Conservation (phyloP, 1,140 invertebrate genomes). For the Plectrocnemia conspersa region DNA sequence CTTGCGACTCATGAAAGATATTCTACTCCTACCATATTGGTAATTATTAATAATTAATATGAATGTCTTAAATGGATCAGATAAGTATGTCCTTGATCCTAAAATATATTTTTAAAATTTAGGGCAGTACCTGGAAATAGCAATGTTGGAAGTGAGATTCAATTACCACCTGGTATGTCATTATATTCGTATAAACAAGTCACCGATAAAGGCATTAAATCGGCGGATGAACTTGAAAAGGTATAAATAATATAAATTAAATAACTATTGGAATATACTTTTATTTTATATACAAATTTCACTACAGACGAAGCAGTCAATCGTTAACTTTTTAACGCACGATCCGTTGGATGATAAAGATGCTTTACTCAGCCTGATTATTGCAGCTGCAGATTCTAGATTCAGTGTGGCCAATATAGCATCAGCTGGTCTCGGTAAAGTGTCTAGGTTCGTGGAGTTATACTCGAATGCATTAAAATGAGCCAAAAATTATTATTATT, state of each 20-base stretch:
- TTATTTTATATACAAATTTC: conserved; percentile 6
- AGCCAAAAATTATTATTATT: conserved; percentile 3
- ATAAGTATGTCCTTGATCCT: conserved; percentile 3
- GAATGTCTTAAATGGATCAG: not conserved
- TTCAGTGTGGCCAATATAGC: conserved; percentile 75
- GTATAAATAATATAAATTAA: conserved; percentile 38
- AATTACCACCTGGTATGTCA: conserved; percentile 75
- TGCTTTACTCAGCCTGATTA: conserved; percentile 71
- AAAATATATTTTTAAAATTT: conserved; percentile 11
- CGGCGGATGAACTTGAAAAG: conserved; percentile 79
- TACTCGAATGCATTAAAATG: conserved; percentile 5
- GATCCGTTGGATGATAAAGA: conserved; percentile 73
- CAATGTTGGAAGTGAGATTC: conserved; percentile 50
- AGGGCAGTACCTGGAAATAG: conserved; percentile 45
- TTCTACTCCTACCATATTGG: conserved; percentile 82
- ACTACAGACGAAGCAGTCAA: conserved; percentile 64
- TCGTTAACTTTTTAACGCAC: conserved; percentile 75
- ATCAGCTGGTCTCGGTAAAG: conserved; percentile 68
- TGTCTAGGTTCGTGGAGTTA: conserved; percentile 55
- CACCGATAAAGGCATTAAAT: conserved; percentile 66
- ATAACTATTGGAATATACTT: conserved; percentile 2
- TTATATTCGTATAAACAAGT: conserved; percentile 75
- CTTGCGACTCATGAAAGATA: conserved; percentile 73
- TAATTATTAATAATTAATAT: conserved; percentile 42
- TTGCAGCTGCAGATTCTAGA: conserved; percentile 82